These are phyloP conservation scores for Spongilla lacustris DNA, from an alignment of 37 sponge, comb jelly and placozoan species.

Conservation along the genomic window DNA sequence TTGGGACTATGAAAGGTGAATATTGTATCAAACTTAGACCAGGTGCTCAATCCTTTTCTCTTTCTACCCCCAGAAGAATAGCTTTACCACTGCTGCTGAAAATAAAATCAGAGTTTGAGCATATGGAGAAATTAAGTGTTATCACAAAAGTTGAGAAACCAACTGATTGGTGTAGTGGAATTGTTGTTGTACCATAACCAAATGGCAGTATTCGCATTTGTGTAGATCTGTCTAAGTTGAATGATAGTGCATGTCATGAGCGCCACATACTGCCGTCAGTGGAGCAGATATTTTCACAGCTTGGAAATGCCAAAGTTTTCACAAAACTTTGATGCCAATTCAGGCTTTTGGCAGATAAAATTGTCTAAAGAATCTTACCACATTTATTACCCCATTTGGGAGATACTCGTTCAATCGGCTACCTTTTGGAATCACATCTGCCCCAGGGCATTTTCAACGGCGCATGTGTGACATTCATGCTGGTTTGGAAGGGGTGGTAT, in stretches of 20 bases:
- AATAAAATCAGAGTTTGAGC: slow-evolving; percentile 30
- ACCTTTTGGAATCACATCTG: slow-evolving; percentile 34
- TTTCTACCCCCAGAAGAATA: slow-evolving; percentile 36
- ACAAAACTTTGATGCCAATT: slow-evolving; percentile 2
- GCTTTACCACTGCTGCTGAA: slow-evolving; percentile 25
- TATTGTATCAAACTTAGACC: slow-evolving; percentile 10
- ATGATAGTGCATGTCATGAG: background rate
- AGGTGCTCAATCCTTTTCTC: slow-evolving; percentile 7
- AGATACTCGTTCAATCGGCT: slow-evolving; percentile 9
- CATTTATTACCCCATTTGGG: slow-evolving; percentile 30
- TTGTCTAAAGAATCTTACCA: slow-evolving; percentile 19
- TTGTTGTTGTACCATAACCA: slow-evolving; percentile 48
- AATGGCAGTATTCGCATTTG: slow-evolving; percentile 27
- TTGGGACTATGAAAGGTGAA: slow-evolving; percentile 36
- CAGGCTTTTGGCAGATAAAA: slow-evolving; percentile 21
- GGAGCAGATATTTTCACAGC: slow-evolving; percentile 13
- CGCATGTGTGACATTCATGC: slow-evolving; percentile 3
- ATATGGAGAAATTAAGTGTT: slow-evolving; percentile 46
- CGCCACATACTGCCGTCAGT: slow-evolving; percentile 17
- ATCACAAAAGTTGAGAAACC: background rate
- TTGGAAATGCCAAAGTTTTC: background rate
- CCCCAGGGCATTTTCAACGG: slow-evolving; percentile 17
- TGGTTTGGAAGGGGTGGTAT: slow-evolving; percentile 37
- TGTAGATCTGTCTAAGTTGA: slow-evolving; percentile 23
- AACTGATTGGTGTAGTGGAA: slow-evolving; percentile 42